Base-by-base conservation (phyloP, 1,140 invertebrate species). In the Rhagoletis pomonella region DNA sequence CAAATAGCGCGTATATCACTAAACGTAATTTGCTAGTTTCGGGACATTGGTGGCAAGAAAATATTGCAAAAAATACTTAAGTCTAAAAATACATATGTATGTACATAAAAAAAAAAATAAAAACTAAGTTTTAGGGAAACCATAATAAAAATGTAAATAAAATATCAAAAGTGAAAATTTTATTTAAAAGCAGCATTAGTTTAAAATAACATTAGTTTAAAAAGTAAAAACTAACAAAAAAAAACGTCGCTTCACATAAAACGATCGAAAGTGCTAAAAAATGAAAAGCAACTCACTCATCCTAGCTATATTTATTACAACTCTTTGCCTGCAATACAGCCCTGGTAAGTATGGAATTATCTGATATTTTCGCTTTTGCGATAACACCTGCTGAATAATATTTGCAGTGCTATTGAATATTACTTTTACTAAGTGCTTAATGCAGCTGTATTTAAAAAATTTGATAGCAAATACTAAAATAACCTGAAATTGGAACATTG, bases 361-460 rank as follows among this genome's bases (percentile, higher is more conserved):
- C 50, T 50, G 17, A 55, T 29, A 10, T 55, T 81, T 81, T 81
- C 73, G 73, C 47, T 81, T 81, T 81, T 81, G 73, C 47, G 73
- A 81, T 81, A 81, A 81, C 73, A 81, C 73, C 44, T 81, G 73
- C 19, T 81, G 73, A 39, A 55, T 62, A 29, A 29, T 81, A 58
- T 81, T 81, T 81, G 73, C 73, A 58, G 17, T 81, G 73, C 73
- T 81, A 29, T 81, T 19, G 73, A 81, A 81, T 81, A 81, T 55
- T 81, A 55, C 73, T 81, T 81, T 81, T 81, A 81, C 73, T 81
- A 55, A 81, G 17, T 50, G 55, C 73, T 81, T 81, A 58, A 81
- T 7, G 73, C 47, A 58, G 12, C 12, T n/a, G 42, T 77, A 77
- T 77, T 47, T 77, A 7, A 62, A 62, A 62, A 67, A 29, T 29